Evolutionary conservation across 2,113 vertebrate species (phyloP), one percentile per base, ranked within the genome.

Genomic region (Amphiprion ocellaris): DNA sequence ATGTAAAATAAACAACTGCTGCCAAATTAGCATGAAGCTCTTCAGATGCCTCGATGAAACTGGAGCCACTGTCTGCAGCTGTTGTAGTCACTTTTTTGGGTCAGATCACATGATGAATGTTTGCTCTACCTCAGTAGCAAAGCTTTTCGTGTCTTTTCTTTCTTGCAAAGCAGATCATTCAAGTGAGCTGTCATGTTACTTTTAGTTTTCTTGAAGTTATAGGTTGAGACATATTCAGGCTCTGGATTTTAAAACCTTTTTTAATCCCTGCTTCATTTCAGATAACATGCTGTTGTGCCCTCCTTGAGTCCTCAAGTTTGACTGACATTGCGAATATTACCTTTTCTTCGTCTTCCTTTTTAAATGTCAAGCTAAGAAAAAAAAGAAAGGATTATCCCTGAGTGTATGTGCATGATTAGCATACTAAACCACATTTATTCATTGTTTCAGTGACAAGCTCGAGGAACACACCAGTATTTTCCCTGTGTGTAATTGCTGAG

Each of bases 61-160:
- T 68, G 72, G 61, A 82, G 78, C 68, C 52, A 55, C 69, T 73
- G 69, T 83, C 47, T 44, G 80, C 79, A 89, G 85, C 80, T 85
- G 79, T 69, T 75, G 53, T 54, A 47, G 66, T 86, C 63, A 56
- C 52, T 47, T 81, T 89, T 88, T 67, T 67, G 16, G 62, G 72
- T 85, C 81, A 56, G 49, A 77, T 87, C 79, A 50, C 73, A 71
- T 56, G 69, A 79, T 69, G 60, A 49, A 77, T 76, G 54, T 87
- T 71, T 70, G 66, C 70, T 80, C 77, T 71, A 73, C 74, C 47
- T 87, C 77, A 33, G 65, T 75, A 23, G 39, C 23, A 60, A 70
- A 59, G 71, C 62, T 80, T 37, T 74, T 62, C 11, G 0, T 65
- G 37, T 76, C 66, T 66, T 47, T 16, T 44, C 79, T 82, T 74